Conservation (phyloP, 2,113 vertebrate genomes). For the Prunella fulvescens region DNA sequence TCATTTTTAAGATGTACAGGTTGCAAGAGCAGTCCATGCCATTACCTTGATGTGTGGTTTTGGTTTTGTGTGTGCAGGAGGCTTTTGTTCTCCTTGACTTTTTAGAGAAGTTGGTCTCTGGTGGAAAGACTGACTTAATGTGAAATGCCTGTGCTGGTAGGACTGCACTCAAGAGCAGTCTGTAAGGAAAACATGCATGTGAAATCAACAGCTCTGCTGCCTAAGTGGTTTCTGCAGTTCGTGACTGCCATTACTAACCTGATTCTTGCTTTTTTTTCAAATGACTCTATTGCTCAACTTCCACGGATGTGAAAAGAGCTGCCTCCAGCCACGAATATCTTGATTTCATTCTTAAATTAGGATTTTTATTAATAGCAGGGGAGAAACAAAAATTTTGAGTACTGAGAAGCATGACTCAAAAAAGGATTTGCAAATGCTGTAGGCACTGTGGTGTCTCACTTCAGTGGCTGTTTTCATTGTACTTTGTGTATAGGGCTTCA, state of each 20-base stretch:
- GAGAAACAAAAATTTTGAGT: not conserved
- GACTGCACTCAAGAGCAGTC: not conserved
- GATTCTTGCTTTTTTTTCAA: not conserved
- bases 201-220: not conserved
- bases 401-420: not conserved
- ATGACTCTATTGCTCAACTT: not conserved
- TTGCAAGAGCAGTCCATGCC: not conserved
- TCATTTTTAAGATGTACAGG: not conserved
- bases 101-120: not conserved
- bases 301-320: not conserved
- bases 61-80: not conserved
- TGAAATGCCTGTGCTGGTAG: not conserved
- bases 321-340: not conserved
- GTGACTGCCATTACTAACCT: not conserved
- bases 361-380: not conserved
- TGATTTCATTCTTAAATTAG: not conserved
- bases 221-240: not conserved
- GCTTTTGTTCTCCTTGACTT: not conserved
- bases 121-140: conserved; percentile 19
- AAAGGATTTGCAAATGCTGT: not conserved
- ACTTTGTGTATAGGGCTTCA: not conserved
- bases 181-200: not conserved
- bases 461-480: not conserved
- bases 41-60: not conserved
- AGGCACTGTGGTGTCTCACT: not conserved